Evolutionary conservation across 2,113 vertebrate species (phyloP).

Genomic region (Cygnus atratus): DNA sequence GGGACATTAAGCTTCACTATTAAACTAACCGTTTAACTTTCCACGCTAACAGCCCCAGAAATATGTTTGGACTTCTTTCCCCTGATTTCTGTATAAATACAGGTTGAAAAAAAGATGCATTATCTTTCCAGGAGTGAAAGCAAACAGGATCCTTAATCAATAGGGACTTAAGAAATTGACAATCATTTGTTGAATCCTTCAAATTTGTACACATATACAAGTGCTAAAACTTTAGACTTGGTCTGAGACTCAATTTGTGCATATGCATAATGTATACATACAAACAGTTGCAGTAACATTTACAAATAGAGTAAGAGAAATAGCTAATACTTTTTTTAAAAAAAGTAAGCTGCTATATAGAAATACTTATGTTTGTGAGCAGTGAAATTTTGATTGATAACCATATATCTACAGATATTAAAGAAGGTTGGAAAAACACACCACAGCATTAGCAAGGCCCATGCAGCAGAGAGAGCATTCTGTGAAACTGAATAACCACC

Average conservation of each 20-base stretch:
- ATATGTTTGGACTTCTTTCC: not conserved
- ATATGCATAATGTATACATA: rapidly evolving
- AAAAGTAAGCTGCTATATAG: not conserved
- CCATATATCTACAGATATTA: not conserved
- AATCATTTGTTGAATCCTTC: not conserved
- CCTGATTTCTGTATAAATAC: not conserved
- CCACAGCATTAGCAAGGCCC: not conserved
- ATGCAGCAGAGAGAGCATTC: not conserved
- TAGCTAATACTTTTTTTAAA: not conserved
- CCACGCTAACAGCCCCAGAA: not conserved
- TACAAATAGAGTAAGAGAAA: not conserved
- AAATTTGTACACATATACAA: not conserved
- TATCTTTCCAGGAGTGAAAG: not conserved
- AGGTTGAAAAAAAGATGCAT: rapidly evolving
- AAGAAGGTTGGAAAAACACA: not conserved
- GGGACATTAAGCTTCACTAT: not conserved
- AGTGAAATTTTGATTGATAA: not conserved
- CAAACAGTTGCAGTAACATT: not conserved
- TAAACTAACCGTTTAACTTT: not conserved
- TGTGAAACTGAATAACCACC: not conserved
- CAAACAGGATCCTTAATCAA: not conserved
- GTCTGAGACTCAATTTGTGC: not conserved
- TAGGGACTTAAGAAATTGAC: not conserved
- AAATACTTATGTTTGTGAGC: not conserved
- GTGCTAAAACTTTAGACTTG: not conserved